Conservation (phyloP, 2,797 vertebrate species). For the Acanthornis magna region DNA sequence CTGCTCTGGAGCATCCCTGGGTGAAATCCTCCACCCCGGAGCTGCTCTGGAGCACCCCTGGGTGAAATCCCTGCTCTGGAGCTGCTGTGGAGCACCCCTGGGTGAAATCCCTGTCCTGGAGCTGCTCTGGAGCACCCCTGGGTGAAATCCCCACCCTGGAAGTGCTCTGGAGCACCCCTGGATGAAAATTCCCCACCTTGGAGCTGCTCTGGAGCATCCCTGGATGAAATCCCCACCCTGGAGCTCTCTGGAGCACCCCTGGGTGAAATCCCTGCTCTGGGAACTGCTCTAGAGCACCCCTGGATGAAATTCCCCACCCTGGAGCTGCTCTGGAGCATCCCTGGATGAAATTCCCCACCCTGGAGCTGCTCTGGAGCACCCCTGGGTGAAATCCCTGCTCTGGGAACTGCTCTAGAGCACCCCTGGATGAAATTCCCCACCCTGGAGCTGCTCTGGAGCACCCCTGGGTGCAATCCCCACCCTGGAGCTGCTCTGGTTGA, state of each 20-base stretch:
- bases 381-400: no score
- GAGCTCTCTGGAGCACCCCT: no score
- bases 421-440: neutral
- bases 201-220: neutral
- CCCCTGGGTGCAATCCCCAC: no score
- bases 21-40: neutral
- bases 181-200: no score
- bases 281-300: neutral
- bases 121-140: no score
- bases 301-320: neutral
- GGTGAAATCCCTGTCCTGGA: no score
- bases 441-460: neutral
- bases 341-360: no score
- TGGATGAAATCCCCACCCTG: no score
- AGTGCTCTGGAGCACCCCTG: neutral
- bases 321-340: neutral
- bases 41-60: neutral
- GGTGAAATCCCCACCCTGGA: neutral
- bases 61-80: no score
- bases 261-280: no score
- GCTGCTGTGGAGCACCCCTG: neutral
- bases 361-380: neutral
- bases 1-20: neutral
- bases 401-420: no score
- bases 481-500: neutral